Base-by-base conservation (phyloP, 2,797 vertebrate genomes). In the Anguilla megastoma region DNA sequence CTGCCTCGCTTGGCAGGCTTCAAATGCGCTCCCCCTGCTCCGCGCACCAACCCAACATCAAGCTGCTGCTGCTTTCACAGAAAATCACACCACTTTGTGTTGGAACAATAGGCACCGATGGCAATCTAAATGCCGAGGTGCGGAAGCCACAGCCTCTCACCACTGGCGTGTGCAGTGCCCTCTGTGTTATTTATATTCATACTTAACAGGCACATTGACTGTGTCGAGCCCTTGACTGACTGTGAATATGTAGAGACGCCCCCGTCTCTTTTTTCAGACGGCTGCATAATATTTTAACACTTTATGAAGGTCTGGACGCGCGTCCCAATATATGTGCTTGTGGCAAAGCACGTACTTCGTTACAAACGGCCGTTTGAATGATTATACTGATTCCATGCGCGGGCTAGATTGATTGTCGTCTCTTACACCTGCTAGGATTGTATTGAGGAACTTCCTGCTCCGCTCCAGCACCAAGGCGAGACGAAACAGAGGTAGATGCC, bases 301-400 rank as follows among this genome's bases (percentile, higher is more conserved):
- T 82, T 48, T 50, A 48, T 48, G 10, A 50, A 48, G 79, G 45
- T 82, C 79, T 50, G 21, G 21, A 50, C 79, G 79, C 79, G 41
- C 16, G 3, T 82, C 79, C 79, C 45, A 82, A 48, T 82, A 80
- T 21, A 82, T n/a, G 79, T 82, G 79, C 79, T 82, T 21, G 45
- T 82, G 18, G 79, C 45, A 48, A 76, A 48, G 41, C 79, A 50
- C 91, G 52, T n/a, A 82, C 85, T 94, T 92, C 92, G 91, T 94
- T 92, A 93, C 94, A 93, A 93, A 89, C 18, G 88, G 86, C 63
- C 82, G 89, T 91, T 92, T 91, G 0, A 8, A 89, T 94, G 92
- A 88, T 91, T 92, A 69, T 89, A 86, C 93, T 91, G 89, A 90
- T 88, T 87, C 90, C 90, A 91, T 90, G 21, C 18, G 79, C 63